Base-by-base conservation (phyloP, 1,140 invertebrate species). In the Sycobia sp. region DNA sequence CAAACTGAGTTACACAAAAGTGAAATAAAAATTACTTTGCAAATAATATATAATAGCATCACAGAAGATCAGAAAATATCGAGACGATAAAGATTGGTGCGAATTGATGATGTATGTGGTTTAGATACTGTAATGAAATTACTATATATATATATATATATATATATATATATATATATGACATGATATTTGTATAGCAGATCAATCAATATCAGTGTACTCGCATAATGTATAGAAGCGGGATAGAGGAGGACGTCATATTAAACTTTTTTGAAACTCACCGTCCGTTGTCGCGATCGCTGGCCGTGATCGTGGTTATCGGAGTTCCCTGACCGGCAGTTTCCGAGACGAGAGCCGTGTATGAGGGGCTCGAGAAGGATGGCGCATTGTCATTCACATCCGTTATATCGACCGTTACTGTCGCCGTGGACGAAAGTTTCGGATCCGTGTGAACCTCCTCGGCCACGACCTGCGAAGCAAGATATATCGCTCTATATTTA, bases 341-440 rank as follows among this genome's bases (percentile, higher is more conserved):
- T 82, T 97, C 94, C 0, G 86, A 86, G 18, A 95, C 86, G 4
- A 72, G 76, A 1, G 88, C 87, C 1, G 86, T 87, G 75, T 93
- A 94, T 11, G 87, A 86, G 43, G 89, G 87, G 70, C 88, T 86
- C 25, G 88, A 84, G 77, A 96, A 96, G 13, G 83, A 83, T 4
- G 94, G 94, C 5, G 89, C 86, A 78, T 96, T 95, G 81, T 96
- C 94, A 80, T 96, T 96, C n/a, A 91, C 89, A 80, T 97, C 94
- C 8, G 87, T 83, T 36, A 96, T 88, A 11, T 87, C 86, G 1
- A 97, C 87, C 0, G 88, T 93, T 3, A 97, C 89, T 13, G 92
- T 95, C 0, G 93, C 92, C 4, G 92, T 94, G 1, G 93, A 95
- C 0, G 89, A 91, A 1, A 94, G 82, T 39, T 86, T 86, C 2